Evolutionary conservation across 2,888 invertebrate genomes (phyloP).

Genomic region (Ochlodes sylvanus): DNA sequence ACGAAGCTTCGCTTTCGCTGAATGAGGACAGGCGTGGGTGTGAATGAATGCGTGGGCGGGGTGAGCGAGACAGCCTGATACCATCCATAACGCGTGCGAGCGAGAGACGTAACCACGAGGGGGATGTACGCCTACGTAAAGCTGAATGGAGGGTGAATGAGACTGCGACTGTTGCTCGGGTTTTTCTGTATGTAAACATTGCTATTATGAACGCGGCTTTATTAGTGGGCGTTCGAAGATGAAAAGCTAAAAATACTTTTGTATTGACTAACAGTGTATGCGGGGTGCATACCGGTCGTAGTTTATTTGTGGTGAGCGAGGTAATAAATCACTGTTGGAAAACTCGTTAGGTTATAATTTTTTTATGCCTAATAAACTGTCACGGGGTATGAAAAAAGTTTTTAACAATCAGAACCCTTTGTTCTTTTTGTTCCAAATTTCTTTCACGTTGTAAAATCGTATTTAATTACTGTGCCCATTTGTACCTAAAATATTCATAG

Average conservation of each 20-base stretch:
- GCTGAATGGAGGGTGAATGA: constrained; percentile 62
- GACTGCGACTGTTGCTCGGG: constrained; percentile 53
- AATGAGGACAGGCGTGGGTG: constrained; percentile 68
- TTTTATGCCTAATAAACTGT: too few relatives aligned
- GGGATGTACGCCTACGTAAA: constrained; percentile 52
- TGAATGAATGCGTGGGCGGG: constrained; percentile 69
- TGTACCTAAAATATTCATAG: too few relatives aligned
- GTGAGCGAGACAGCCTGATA: constrained; percentile 43
- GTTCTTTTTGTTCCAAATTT: too few relatives aligned
- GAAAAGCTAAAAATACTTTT: constrained; percentile 29
- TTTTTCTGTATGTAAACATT: constrained; percentile 48
- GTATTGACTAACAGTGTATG: constrained; percentile 1
- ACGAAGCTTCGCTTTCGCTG: constrained; percentile 44
- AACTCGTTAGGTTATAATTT: background rate
- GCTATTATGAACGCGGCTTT: constrained; percentile 26
- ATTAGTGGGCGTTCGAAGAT: constrained; percentile 16
- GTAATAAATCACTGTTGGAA: background rate
- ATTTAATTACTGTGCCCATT: too few relatives aligned
- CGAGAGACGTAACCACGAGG: constrained; percentile 47
- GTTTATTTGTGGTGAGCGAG: background rate
- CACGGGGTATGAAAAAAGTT: too few relatives aligned
- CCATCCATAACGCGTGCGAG: background rate
- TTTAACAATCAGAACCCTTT: too few relatives aligned
- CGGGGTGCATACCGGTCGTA: background rate
- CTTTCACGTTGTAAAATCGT: too few relatives aligned